These are phyloP conservation scores for Hypsibius dujardini DNA, from an alignment of 1,140 invertebrate species.

Conservation along the genomic window DNA sequence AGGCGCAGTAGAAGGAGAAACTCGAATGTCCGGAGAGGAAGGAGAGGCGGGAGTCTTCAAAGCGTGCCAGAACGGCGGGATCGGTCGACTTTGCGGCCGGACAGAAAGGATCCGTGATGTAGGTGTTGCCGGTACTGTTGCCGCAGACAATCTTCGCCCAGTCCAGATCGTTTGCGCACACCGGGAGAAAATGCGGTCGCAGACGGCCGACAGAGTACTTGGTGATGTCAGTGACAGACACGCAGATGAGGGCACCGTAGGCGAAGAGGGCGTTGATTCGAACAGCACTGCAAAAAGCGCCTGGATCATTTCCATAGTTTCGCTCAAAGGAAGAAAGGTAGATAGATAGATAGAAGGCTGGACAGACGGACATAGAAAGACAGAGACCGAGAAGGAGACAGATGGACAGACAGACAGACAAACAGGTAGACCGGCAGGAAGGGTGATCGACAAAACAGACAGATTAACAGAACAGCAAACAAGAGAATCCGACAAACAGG, in stretches of 20 bases:
- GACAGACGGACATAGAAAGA: no score
- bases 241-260: slow-evolving; percentile 62
- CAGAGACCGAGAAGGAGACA: no score
- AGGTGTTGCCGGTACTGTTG: not conserved
- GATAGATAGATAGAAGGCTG: no score
- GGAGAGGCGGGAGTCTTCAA: slow-evolving; percentile 31
- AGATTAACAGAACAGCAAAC: no score
- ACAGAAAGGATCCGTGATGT: slow-evolving; percentile 17
- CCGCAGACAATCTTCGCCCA: slow-evolving; percentile 23
- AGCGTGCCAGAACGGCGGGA: not conserved
- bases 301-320: no score
- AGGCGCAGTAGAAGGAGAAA: slow-evolving; percentile 32
- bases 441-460: no score
- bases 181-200: slow-evolving; percentile 69
- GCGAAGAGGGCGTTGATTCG: slow-evolving; percentile 39
- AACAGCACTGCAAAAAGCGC: no score
- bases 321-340: no score
- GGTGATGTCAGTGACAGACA: slow-evolving; percentile 65
- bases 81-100: slow-evolving; percentile 1
- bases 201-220: slow-evolving; percentile 79
- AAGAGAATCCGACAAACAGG: no score
- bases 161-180: slow-evolving; percentile 39
- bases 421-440: no score
- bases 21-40: slow-evolving; percentile 44
- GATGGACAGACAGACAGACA: no score